Evolutionary conservation across 2,888 invertebrate genomes (phyloP).

Genomic region (Cremastinae sp.): DNA sequence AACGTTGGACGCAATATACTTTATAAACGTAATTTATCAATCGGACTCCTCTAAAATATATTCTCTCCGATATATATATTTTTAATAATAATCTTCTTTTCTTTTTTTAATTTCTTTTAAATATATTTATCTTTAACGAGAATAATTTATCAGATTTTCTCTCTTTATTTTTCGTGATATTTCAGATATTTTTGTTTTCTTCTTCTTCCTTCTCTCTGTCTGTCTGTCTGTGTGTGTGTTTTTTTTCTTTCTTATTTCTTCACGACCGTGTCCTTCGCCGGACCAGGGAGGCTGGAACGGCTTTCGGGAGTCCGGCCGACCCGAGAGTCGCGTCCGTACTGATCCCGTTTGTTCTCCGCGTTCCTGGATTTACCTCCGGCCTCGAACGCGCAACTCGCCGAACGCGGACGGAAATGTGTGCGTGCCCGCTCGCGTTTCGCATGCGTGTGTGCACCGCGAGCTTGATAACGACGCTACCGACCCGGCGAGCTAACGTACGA

Average conservation of each 20-base stretch:
- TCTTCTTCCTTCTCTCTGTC: not conserved
- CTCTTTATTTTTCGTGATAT: too few species aligned
- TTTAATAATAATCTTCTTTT: too few species aligned
- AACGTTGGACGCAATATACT: too few species aligned
- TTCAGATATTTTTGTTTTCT: not conserved
- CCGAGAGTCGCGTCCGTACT: constrained; percentile 75
- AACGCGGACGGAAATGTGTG: constrained; percentile 26
- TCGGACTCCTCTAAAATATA: too few species aligned
- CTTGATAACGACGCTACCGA: constrained; percentile 55
- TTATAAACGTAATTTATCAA: too few species aligned
- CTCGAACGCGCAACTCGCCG: constrained; percentile 56
- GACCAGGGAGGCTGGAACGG: constrained; percentile 77
- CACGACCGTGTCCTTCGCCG: constrained; percentile 81
- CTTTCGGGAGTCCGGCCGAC: constrained; percentile 73
- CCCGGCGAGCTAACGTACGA: constrained; percentile 63
- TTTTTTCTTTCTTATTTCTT: constrained; percentile 38
- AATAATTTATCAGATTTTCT: not conserved
- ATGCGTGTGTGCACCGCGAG: constrained; percentile 9
- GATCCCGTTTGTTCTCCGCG: constrained; percentile 61
- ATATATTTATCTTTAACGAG: not conserved
- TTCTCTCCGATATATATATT: too few species aligned
- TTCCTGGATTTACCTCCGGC: constrained; percentile 63
- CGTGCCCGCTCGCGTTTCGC: not conserved
- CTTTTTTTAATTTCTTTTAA: constrained; percentile 11
- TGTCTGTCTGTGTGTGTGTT: not conserved